These are phyloP conservation scores for Pandemis cinnamomeana DNA, from an alignment of 2,888 invertebrate species.

Conservation along the genomic window DNA sequence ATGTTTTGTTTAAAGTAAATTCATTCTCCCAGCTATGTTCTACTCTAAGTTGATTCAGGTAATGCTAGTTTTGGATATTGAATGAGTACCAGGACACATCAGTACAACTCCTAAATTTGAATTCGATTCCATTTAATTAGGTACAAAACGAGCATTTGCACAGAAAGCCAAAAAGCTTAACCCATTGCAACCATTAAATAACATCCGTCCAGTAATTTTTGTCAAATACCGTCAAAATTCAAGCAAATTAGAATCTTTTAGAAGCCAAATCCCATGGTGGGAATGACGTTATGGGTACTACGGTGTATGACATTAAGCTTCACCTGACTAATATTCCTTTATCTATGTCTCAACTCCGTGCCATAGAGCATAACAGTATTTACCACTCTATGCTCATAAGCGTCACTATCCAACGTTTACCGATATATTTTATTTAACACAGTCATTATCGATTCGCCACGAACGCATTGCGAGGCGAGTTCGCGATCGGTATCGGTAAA, in stretches of 20 bases:
- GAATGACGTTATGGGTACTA: too few species aligned
- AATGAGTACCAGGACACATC: too few species aligned
- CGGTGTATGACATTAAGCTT: too few species aligned
- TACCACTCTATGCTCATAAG: background rate
- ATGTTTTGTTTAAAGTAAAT: background rate
- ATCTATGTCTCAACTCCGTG: background rate
- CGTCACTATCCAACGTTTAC: conserved; percentile 2
- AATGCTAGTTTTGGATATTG: too few species aligned
- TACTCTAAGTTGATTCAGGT: too few species aligned
- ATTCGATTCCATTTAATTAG: too few species aligned
- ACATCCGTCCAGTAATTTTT: background rate
- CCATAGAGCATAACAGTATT: background rate
- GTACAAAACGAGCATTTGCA: background rate
- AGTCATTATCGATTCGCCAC: conserved; percentile 39
- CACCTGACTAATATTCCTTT: too few species aligned
- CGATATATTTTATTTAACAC: conserved; percentile 37
- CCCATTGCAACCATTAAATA: background rate
- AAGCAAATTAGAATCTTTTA: too few species aligned
- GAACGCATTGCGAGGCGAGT: conserved; percentile 33
- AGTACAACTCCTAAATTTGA: background rate
- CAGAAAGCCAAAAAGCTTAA: background rate
- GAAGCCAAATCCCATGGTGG: too few species aligned
- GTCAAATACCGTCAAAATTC: too few species aligned
- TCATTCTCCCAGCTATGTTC: too few species aligned
- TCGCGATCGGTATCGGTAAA: conserved; percentile 39